These are phyloP conservation scores for Cepaea hortensis DNA, from an alignment of 2,888 invertebrate genomes.

Conservation along the genomic window DNA sequence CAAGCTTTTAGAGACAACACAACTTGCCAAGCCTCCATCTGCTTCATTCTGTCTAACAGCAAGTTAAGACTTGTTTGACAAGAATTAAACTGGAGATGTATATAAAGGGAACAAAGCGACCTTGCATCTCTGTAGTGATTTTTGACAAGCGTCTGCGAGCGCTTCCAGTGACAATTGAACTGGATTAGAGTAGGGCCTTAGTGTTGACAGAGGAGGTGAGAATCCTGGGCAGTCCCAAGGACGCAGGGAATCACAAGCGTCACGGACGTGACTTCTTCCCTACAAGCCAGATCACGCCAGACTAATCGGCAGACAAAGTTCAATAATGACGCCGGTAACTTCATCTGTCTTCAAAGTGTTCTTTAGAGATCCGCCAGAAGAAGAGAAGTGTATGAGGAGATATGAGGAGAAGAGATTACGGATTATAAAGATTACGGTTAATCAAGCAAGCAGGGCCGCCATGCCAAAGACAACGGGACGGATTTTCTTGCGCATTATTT, in stretches of 20 bases:
- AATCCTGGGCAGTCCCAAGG: conserved; percentile 42
- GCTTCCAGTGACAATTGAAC: conserved; percentile 39
- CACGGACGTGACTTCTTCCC: conserved; percentile 31
- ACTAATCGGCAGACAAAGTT: conserved; percentile 43
- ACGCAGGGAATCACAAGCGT: conserved; percentile 27
- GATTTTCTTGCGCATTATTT: not conserved
- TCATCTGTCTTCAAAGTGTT: conserved; percentile 38
- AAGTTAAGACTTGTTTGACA: conserved; percentile 31
- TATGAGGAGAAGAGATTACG: conserved; percentile 26
- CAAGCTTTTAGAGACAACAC: conserved; percentile 4
- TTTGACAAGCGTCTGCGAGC: conserved; percentile 39
- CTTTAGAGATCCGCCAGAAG: not conserved
- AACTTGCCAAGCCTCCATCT: not conserved
- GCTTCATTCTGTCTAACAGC: not conserved
- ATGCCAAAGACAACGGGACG: not conserved
- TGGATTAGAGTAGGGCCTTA: conserved; percentile 31
- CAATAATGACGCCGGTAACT: conserved; percentile 32
- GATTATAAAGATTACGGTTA: conserved; percentile 21
- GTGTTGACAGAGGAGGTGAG: conserved; percentile 43
- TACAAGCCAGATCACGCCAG: conserved; percentile 25
- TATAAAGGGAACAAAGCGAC: conserved; percentile 24
- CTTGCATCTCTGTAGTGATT: conserved; percentile 31
- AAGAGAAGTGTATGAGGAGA: not conserved
- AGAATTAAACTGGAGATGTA: conserved; percentile 35
- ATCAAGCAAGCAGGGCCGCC: not conserved